phyloP scores from a whole-genome alignment of 2,113 vertebrate genomes.

The Cryptotis parvus region DNA sequence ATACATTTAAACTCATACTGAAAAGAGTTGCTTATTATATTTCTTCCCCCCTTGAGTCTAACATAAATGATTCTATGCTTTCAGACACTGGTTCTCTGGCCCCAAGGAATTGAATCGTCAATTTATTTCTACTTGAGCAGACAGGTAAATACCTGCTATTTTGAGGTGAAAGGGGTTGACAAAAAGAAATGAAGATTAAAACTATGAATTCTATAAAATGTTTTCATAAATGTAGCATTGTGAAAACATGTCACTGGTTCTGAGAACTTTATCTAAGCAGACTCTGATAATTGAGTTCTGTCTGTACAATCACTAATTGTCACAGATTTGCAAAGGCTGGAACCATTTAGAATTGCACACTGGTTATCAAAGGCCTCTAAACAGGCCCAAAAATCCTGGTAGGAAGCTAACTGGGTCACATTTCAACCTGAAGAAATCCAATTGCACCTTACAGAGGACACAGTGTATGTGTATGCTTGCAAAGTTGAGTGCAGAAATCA shows the following conservation, averaged over 20 bases:
- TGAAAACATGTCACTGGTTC: background rate
- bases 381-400: background rate
- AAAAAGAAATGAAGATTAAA: conserved; percentile 1
- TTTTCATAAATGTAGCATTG: background rate
- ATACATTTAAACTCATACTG: conserved; percentile 58
- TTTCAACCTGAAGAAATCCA: conserved; percentile 56
- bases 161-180: background rate
- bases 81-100: conserved; percentile 30
- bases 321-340: conserved; percentile 22
- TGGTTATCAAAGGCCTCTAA: conserved; percentile 36
- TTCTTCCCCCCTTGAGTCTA: conserved; percentile 1
- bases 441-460: conserved; percentile 23
- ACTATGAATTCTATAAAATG: background rate
- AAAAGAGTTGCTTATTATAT: conserved; percentile 34
- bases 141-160: conserved; percentile 21
- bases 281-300: conserved; percentile 11
- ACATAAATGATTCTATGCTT: conserved; percentile 13
- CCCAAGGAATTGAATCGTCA: background rate
- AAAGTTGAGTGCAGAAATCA: conserved; percentile 46
- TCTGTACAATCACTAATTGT: conserved; percentile 12
- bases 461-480: background rate
- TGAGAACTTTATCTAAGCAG: background rate
- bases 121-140: conserved; percentile 55
- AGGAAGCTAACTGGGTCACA: conserved; percentile 30
- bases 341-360: background rate